A percentile compares a stretch with the other conserved stretches of the same genome.
Evolutionary conservation across 1,140 invertebrate genomes (phyloP).

Genomic region (Chironomus striatipennis): DNA sequence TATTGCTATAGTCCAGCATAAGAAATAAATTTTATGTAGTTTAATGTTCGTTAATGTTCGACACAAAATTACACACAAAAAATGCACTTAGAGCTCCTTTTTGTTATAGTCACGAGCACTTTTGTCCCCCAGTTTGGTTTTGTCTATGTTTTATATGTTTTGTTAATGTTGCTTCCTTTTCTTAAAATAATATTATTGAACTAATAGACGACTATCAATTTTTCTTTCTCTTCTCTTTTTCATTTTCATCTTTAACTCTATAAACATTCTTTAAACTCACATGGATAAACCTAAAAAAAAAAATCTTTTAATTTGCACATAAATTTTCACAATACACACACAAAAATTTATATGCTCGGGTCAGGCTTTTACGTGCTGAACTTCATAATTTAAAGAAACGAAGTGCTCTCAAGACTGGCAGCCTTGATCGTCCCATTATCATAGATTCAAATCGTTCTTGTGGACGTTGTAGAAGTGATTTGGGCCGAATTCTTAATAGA

Average conservation of each 20-base stretch:
- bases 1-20: no score
- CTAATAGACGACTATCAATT: neutral
- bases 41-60: no score
- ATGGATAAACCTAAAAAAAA: neutral
- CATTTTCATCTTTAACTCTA: neutral
- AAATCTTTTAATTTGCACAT: neutral
- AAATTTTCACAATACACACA: neutral
- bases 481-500: slow-evolving; percentile 66
- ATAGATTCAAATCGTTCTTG: slow-evolving; percentile 51
- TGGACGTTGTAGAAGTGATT: slow-evolving; percentile 56
- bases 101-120: no score
- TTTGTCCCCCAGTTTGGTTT: no score
- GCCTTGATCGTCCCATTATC: slow-evolving; percentile 36
- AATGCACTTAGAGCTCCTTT: no score
- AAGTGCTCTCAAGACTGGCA: slow-evolving; percentile 44
- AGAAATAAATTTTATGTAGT: no score
- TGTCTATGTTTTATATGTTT: no score
- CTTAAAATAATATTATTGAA: no score
- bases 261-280: neutral
- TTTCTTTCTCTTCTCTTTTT: neutral
- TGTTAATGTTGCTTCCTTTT: no score
- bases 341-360: slow-evolving; percentile 41
- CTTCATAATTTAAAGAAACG: slow-evolving; percentile 50
- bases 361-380: slow-evolving; percentile 56
- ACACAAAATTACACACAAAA: no score